Percentiles rank a stretch among this genome's conserved stretches.
Evolutionary conservation across 2,888 invertebrate species (phyloP).

Genomic region (Cosmia pyralina): DNA sequence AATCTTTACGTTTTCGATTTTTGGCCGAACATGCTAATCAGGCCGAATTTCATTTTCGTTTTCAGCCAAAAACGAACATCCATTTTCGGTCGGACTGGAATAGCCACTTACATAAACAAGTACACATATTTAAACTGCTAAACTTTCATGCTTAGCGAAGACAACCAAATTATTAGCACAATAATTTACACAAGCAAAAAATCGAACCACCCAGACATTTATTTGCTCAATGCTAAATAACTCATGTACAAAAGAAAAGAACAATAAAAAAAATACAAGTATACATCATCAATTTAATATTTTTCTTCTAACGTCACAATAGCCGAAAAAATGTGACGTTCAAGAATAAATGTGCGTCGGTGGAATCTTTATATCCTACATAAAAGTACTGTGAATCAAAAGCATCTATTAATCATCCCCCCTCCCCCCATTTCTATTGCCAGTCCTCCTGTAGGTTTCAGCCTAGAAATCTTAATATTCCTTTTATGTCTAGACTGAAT

Average conservation of each 20-base stretch:
- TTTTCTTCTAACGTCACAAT: slow-evolving; percentile 27
- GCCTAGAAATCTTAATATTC: slow-evolving; percentile 47
- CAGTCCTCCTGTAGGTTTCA: slow-evolving; percentile 8
- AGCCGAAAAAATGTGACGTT: slow-evolving; percentile 41
- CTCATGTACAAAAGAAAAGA: slow-evolving; percentile 15
- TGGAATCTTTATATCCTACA: slow-evolving; percentile 49
- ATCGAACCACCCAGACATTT: not conserved
- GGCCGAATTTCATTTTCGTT: too few species aligned
- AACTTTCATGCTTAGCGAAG: not conserved
- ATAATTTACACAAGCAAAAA: not conserved
- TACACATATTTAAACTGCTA: not conserved
- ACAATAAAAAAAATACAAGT: slow-evolving; percentile 16
- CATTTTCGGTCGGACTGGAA: too few species aligned
- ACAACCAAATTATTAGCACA: not conserved
- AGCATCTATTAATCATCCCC: slow-evolving; percentile 54
- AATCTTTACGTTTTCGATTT: too few species aligned
- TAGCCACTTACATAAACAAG: too few species aligned
- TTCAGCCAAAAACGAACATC: too few species aligned
- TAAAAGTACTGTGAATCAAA: slow-evolving; percentile 43
- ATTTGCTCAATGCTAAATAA: slow-evolving; percentile 7
- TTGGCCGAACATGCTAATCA: too few species aligned
- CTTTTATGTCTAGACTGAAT: slow-evolving; percentile 40
- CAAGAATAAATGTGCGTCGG: slow-evolving; percentile 43
- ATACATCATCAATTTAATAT: slow-evolving; percentile 26
- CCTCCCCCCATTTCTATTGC: slow-evolving; percentile 5